Evolutionary conservation across 2,113 vertebrate species (phyloP).

Genomic region (Corynorhinus townsendii): DNA sequence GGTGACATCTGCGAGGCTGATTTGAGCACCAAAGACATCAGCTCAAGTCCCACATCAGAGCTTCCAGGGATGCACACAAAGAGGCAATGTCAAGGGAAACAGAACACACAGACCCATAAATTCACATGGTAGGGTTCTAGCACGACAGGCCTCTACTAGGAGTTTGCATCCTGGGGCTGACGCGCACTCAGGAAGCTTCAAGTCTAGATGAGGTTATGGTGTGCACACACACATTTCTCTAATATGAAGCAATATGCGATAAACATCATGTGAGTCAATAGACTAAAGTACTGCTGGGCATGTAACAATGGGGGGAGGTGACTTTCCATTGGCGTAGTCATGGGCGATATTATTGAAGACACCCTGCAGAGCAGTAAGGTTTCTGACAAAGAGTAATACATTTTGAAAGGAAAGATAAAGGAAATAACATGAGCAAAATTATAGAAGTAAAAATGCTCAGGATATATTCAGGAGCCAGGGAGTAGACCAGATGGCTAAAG

Average conservation of each 20-base stretch:
- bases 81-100: background rate
- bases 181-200: background rate
- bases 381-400: background rate
- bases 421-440: background rate
- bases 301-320: too few species aligned
- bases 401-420: background rate
- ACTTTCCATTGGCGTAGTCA: background rate
- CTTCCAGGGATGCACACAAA: background rate
- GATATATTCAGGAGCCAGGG: background rate
- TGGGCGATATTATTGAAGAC: background rate
- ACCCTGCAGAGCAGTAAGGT: background rate
- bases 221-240: background rate
- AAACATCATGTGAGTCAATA: background rate
- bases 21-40: background rate
- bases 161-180: background rate
- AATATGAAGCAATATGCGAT: background rate
- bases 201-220: background rate
- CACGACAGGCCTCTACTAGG: background rate
- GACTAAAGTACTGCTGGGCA: background rate
- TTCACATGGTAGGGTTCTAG: background rate
- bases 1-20: background rate
- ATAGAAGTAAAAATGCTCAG: background rate
- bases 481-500: background rate
- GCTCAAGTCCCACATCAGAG: background rate
- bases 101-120: background rate